These are phyloP conservation scores for Nasua narica DNA, from an alignment of 2,797 vertebrate species.

Conservation along the genomic window DNA sequence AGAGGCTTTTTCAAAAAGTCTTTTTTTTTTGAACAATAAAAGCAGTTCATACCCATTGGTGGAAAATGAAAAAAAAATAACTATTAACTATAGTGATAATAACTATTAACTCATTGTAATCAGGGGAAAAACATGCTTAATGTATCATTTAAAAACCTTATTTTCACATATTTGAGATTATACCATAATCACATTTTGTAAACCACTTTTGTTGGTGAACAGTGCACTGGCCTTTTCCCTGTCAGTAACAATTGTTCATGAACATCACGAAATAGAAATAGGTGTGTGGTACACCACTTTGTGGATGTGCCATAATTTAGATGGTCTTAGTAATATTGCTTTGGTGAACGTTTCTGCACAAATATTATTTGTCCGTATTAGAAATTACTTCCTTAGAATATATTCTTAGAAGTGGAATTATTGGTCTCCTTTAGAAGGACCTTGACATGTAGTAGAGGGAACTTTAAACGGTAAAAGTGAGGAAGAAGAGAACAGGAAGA, in stretches of 20 bases:
- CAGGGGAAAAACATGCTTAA: background rate
- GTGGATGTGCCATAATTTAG: background rate
- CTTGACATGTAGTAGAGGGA: background rate
- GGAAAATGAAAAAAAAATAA: background rate
- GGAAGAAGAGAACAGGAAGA: background rate
- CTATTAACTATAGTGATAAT: background rate
- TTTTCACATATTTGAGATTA: background rate
- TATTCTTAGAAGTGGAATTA: constrained; percentile 10
- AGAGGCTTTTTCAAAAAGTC: background rate
- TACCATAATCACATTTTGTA: background rate
- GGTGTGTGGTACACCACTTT: background rate
- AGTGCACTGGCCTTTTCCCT: background rate
- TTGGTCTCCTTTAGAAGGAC: background rate
- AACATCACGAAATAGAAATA: background rate
- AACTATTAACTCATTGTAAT: background rate
- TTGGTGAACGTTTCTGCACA: background rate
- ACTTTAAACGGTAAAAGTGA: background rate
- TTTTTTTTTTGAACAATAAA: constrained; percentile 7
- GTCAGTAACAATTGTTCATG: background rate
- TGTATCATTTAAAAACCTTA: background rate
- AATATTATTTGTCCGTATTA: background rate
- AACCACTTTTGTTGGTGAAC: background rate
- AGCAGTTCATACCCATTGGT: background rate
- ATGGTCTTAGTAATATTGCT: background rate
- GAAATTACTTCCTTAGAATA: background rate